These are phyloP conservation scores for Pollachius pollachius DNA, from an alignment of 2,113 vertebrate species.

Conservation along the genomic window DNA sequence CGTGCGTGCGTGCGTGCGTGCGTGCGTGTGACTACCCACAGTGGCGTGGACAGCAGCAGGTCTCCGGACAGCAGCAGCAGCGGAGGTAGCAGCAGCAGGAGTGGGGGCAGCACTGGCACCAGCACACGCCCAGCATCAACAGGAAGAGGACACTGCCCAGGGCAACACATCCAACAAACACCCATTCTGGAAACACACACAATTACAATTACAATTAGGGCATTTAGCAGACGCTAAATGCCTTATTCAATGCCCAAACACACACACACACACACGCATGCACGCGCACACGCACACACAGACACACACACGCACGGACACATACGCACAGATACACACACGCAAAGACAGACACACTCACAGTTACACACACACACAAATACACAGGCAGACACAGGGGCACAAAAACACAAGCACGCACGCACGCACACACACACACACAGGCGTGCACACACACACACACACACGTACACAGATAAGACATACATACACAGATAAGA, in stretches of 20 bases:
- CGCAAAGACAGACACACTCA: background rate
- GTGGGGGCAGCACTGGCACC: constrained; percentile 98
- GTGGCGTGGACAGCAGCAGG: constrained; percentile 95
- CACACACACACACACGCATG: constrained; percentile 24
- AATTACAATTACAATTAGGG: too few species aligned
- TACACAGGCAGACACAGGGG: background rate
- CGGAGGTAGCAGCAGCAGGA: constrained; percentile 96
- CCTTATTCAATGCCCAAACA: too few species aligned
- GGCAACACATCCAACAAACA: constrained; percentile 88
- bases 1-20: too few species aligned
- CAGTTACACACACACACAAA: background rate
- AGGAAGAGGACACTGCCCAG: constrained; percentile 86
- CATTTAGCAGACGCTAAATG: too few species aligned
- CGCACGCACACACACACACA: constrained; percentile 5
- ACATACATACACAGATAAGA: constrained; percentile 10
- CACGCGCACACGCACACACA: background rate
- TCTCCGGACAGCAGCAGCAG: constrained; percentile 95
- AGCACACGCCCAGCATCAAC: constrained; percentile 91
- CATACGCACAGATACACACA: too few species aligned
- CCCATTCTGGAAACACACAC: constrained; percentile 84
- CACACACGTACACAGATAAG: too few species aligned
- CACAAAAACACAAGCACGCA: too few species aligned
- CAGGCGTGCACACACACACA: too few species aligned
- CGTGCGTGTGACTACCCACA: constrained; percentile 73
- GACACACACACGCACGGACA: background rate